These are phyloP conservation scores for Cosmorhoe ocellata DNA, from an alignment of 2,888 invertebrate species.

Conservation along the genomic window DNA sequence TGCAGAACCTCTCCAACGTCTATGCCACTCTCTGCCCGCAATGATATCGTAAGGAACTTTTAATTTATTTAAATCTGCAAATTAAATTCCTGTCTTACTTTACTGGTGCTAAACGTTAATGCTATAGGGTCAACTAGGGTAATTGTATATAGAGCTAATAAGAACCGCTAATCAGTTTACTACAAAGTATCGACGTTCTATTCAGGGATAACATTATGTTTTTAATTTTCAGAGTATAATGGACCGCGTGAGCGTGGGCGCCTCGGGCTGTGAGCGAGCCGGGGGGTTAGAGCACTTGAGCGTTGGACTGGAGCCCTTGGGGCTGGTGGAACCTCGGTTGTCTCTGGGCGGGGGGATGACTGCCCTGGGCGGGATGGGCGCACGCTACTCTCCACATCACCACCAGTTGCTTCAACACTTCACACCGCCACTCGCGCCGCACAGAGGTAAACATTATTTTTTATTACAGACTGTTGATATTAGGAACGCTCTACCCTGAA, in stretches of 20 bases:
- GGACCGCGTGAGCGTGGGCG: constrained; percentile 19
- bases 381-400: constrained; percentile 70
- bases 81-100: too few relatives aligned
- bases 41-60: constrained; percentile 56
- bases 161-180: too few relatives aligned
- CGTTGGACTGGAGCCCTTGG: too few relatives aligned
- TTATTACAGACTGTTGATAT: too few relatives aligned
- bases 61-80: not conserved
- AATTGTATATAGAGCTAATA: too few relatives aligned
- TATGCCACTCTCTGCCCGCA: constrained; percentile 48
- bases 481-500: not conserved
- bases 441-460: constrained; percentile 28
- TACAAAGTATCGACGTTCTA: too few relatives aligned
- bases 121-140: too few relatives aligned
- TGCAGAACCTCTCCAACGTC: constrained; percentile 60
- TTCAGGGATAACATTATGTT: not conserved
- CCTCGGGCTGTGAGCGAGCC: constrained; percentile 36
- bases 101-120: too few relatives aligned
- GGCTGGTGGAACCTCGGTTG: too few relatives aligned
- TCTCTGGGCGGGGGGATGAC: not conserved
- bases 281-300: not conserved
- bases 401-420: constrained; percentile 68
- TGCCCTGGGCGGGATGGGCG: constrained; percentile 13
- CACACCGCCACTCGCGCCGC: constrained; percentile 77
- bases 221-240: constrained; percentile 16